A percentile compares a stretch with the other conserved stretches of the same genome.
Evolutionary conservation across 2,797 vertebrate genomes (phyloP).

Genomic region (Halcyon chelicuti): DNA sequence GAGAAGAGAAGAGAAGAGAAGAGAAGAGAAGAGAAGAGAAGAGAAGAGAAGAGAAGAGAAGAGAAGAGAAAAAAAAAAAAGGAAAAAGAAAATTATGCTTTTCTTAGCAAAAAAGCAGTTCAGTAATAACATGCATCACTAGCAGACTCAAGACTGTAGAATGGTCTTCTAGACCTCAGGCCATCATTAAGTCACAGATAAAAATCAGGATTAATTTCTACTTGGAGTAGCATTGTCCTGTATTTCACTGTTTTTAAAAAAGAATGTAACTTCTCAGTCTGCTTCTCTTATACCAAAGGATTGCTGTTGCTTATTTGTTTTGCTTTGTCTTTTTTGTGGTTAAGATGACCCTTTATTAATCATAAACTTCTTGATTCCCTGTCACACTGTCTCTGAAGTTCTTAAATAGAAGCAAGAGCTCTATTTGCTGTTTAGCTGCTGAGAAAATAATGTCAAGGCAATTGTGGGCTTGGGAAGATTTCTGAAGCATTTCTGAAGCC

Average conservation of each 20-base stretch:
- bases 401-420: slow-evolving; percentile 12
- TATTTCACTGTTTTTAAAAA: neutral
- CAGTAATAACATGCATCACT: neutral
- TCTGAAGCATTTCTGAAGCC: neutral
- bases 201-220: neutral
- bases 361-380: neutral
- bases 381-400: neutral
- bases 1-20: too few relatives aligned
- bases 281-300: neutral
- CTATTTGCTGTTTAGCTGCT: neutral
- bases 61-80: too few relatives aligned
- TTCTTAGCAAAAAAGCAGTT: neutral
- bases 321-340: neutral
- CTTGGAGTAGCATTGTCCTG: neutral
- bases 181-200: neutral
- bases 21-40: too few relatives aligned
- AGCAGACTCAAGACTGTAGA: neutral
- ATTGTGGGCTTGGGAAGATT: neutral
- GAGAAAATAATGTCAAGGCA: slow-evolving; percentile 5
- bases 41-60: too few relatives aligned
- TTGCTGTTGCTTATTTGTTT: neutral
- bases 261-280: neutral
- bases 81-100: neutral
- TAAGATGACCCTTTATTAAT: neutral
- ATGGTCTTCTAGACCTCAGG: neutral